Conservation (phyloP, 2,888 invertebrate genomes). For the Willowsia nigromaculata region DNA sequence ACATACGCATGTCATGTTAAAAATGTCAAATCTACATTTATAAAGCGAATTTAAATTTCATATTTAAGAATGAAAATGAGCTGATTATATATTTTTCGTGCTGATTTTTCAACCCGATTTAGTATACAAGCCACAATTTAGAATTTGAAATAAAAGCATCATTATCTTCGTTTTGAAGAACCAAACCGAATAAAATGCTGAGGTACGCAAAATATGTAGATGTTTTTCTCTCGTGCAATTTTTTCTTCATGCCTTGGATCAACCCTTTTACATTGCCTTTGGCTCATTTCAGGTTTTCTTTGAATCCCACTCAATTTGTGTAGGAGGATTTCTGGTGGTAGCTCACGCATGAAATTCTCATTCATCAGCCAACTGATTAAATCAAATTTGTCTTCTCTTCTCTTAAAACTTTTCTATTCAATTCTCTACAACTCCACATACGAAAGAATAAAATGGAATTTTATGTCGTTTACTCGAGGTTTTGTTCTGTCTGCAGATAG, state of each 20-base stretch:
- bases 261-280: neutral
- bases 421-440: neutral
- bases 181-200: neutral
- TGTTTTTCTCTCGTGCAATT: too few species aligned
- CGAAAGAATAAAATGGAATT: too few species aligned
- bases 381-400: constrained; percentile 33
- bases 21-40: too few species aligned
- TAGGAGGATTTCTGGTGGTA: neutral
- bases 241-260: too few species aligned
- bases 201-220: neutral
- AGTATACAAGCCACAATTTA: too few species aligned
- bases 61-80: too few species aligned
- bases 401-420: neutral
- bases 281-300: neutral
- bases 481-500: neutral
- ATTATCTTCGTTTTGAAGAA: neutral
- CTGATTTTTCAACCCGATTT: too few species aligned
- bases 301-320: neutral
- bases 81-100: too few species aligned
- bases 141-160: too few species aligned
- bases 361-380: constrained; percentile 65
- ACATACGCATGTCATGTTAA: too few species aligned
- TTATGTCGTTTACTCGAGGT: neutral
- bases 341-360: constrained; percentile 69
- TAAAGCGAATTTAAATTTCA: too few species aligned